These are phyloP conservation scores for Neotoma lepida DNA, from an alignment of 2,113 vertebrate species.

Conservation along the genomic window DNA sequence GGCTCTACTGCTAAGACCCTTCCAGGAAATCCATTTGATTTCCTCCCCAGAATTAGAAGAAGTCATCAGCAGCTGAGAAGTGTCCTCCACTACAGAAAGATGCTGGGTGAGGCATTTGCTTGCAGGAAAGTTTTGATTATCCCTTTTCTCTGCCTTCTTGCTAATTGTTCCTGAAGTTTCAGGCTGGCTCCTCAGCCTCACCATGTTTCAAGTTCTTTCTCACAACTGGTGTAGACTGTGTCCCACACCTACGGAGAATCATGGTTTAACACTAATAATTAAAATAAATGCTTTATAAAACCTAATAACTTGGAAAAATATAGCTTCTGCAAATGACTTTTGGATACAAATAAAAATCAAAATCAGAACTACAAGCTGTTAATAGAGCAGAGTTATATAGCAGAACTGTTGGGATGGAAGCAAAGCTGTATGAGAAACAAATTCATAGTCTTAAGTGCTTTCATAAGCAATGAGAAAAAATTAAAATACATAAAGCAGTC, in stretches of 20 bases:
- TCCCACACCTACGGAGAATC: neutral
- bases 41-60: neutral
- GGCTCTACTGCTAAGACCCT: neutral
- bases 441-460: constrained; percentile 51
- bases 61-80: neutral
- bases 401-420: constrained; percentile 55
- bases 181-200: neutral
- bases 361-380: constrained; percentile 47
- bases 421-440: constrained; percentile 54
- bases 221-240: neutral
- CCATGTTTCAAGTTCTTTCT: neutral
- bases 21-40: neutral
- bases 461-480: constrained; percentile 38
- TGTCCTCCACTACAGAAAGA: neutral
- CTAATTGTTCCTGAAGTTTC: neutral
- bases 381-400: neutral
- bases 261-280: neutral
- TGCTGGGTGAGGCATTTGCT: neutral
- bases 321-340: constrained; percentile 48
- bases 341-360: constrained; percentile 46
- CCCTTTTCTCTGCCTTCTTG: neutral
- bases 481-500: constrained; percentile 53
- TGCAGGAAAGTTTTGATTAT: neutral
- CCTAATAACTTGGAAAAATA: constrained; percentile 25
- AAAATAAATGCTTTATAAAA: constrained; percentile 56